Conservation (phyloP, 2,797 vertebrate species). For the Muscicapa comitata region DNA sequence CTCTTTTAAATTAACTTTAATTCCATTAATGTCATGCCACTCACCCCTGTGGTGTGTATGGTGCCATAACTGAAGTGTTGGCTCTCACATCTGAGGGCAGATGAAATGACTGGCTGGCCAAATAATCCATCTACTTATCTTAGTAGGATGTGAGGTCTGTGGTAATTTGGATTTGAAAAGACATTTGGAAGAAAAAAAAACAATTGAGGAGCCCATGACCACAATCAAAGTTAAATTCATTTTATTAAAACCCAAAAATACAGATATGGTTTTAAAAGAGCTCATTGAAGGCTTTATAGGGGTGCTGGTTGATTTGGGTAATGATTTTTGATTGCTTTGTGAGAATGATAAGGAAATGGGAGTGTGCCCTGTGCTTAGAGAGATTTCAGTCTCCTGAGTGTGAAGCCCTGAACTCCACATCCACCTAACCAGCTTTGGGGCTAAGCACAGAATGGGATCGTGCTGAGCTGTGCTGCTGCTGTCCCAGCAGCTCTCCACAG, state of each 20-base stretch:
- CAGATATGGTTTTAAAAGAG: neutral
- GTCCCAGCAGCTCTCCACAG: neutral
- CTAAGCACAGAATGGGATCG: neutral
- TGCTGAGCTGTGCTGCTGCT: neutral
- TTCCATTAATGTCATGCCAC: neutral
- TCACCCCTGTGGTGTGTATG: neutral
- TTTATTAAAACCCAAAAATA: neutral
- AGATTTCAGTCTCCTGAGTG: neutral
- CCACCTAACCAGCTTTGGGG: neutral
- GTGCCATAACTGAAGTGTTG: neutral
- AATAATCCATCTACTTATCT: neutral
- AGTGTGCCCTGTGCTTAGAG: too few species aligned
- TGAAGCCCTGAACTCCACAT: neutral
- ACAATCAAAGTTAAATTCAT: neutral
- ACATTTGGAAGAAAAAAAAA: neutral
- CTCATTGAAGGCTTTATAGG: neutral
- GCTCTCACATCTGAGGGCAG: neutral
- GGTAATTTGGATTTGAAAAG: neutral
- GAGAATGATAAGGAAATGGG: too few species aligned
- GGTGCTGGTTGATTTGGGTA: neutral
- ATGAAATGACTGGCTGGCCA: neutral
- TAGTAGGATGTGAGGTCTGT: neutral
- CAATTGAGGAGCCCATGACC: neutral
- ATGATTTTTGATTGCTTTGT: neutral
- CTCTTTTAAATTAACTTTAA: neutral